Base-by-base conservation (phyloP, 1,140 invertebrate genomes). In the Homalodisca vitripennis region DNA sequence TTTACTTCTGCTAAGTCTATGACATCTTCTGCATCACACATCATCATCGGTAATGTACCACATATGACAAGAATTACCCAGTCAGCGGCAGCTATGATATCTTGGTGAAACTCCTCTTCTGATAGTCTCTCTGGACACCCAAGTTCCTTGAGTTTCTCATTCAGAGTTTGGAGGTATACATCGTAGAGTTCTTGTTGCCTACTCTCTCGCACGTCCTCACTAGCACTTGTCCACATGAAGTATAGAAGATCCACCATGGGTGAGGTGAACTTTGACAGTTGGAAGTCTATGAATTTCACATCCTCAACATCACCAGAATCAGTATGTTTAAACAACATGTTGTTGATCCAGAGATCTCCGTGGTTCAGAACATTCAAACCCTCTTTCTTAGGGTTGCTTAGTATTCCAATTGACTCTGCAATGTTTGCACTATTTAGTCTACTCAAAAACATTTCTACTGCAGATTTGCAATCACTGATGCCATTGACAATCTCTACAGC, bases 311-410 rank as follows among this genome's bases (percentile, higher is more conserved):
- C 26, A 2, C 26, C 46, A 12, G 32, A 20, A 17, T 48, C 32
- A 53, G 30, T 12, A 32, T 72, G 67, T 41, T 67, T 48, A 20
- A 70, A 72, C 26, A 73, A 32, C n/a, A 73, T 55, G 55, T 73
- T 73, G 30, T 73, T 72, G 10, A 69, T 32, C 73, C 74, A 74
- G 31, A 51, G 68, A 60, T 75, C 74, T 3, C 74, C 72, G 32
- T 75, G 74, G 31, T 63, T 32, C 12, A 63, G 31, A 13, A 63
- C 60, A 32, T 31, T 63, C 3, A 63, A n/a, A 31, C 17, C n/a
- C 12, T 63, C 24, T 10, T 14, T 20, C 3, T 63, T 20, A 12
- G 27, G 17, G 12, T 63, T 20, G 30, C 30, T 17, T 3, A 63
- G 10, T 14, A 1, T n/a, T 17, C 17, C 60, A 3, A 32, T 32